A percentile compares a stretch with the other conserved stretches of the same genome.
Conservation (phyloP, 2,888 invertebrate species). For the Anarsia innoxiella region DNA sequence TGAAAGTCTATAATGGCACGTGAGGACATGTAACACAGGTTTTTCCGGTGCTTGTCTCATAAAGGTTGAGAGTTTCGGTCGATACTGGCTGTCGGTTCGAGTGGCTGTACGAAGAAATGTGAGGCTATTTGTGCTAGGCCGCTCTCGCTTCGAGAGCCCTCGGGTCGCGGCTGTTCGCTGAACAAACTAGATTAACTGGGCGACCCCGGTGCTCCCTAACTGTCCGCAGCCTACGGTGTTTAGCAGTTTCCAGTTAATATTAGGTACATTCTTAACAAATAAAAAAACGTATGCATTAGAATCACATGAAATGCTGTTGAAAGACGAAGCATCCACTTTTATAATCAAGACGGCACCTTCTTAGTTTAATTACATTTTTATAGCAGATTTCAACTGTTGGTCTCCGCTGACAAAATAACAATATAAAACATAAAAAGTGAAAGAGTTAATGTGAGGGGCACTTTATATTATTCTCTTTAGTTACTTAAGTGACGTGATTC, state of each 20-base stretch:
- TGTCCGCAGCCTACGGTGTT: too few relatives aligned
- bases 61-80: conserved; percentile 42
- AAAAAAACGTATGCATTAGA: too few relatives aligned
- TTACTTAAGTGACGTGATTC: conserved; percentile 5
- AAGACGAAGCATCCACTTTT: too few relatives aligned
- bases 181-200: conserved; percentile 58
- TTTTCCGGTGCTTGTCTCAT: conserved; percentile 43
- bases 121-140: conserved; percentile 55
- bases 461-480: neutral
- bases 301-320: too few relatives aligned
- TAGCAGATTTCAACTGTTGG: too few relatives aligned
- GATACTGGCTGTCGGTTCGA: conserved; percentile 54
- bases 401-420: too few relatives aligned
- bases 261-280: too few relatives aligned
- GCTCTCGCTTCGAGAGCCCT: conserved; percentile 42
- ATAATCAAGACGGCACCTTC: too few relatives aligned
- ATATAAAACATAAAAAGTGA: too few relatives aligned
- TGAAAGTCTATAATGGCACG: conserved; percentile 21
- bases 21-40: conserved; percentile 30
- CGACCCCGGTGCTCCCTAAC: conserved; percentile 33
- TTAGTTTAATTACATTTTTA: too few relatives aligned
- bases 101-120: conserved; percentile 57
- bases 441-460: too few relatives aligned
- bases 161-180: conserved; percentile 31
- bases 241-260: too few relatives aligned